phyloP scores from a whole-genome alignment of 1,140 invertebrate species.

The Gryllus bimaculatus region DNA sequence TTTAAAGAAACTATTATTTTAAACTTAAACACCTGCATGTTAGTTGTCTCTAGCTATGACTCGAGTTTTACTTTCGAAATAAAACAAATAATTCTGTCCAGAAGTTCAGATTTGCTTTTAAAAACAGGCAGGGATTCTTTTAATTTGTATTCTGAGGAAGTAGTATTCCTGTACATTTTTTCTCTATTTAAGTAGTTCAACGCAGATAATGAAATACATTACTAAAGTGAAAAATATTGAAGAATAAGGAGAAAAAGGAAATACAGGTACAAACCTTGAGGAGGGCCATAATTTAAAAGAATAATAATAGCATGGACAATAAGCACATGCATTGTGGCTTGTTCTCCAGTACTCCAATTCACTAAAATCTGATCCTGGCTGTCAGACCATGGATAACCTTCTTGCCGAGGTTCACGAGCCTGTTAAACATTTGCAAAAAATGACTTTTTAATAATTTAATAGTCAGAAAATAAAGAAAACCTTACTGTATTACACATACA shows the following conservation, averaged over 20 bases:
- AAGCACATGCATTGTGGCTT: constrained; percentile 75
- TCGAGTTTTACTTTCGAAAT: too few species aligned
- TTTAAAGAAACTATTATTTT: not conserved
- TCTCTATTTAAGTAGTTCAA: not conserved
- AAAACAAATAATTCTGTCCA: too few species aligned
- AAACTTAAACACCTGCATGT: too few species aligned
- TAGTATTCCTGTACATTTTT: not conserved
- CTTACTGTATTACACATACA: too few species aligned
- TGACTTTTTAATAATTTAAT: not conserved
- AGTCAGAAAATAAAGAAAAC: too few species aligned
- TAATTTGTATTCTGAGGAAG: not conserved
- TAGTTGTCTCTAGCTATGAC: too few species aligned
- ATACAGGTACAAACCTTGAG: constrained; percentile 34
- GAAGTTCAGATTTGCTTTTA: too few species aligned
- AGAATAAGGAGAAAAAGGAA: not conserved
- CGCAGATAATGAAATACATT: not conserved
- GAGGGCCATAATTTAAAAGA: constrained; percentile 68
- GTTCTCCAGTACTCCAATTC: constrained; percentile 74
- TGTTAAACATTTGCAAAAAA: constrained; percentile 25
- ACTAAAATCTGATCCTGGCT: constrained; percentile 53
- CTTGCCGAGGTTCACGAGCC: constrained; percentile 49
- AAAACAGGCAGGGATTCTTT: not conserved
- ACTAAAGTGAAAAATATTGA: not conserved
- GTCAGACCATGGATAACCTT: constrained; percentile 56
- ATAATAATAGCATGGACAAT: constrained; percentile 94